Base-by-base conservation (phyloP, 2,888 invertebrate species). In the Serrognathus titanus region DNA sequence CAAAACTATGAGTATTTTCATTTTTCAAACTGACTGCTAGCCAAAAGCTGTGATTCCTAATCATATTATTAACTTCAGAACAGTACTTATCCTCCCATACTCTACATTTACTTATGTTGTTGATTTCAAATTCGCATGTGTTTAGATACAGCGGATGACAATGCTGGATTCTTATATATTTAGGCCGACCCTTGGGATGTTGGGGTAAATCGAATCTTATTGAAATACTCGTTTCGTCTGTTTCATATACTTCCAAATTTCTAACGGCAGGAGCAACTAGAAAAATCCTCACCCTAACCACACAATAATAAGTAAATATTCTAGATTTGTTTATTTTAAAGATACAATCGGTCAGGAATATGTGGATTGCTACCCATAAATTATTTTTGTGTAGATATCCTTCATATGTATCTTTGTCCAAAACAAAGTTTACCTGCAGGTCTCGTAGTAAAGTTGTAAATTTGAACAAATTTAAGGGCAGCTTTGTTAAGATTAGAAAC, bases 181-280 rank as follows among this genome's bases (percentile, higher is more conserved):
- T 57, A 3, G 72, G 71, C 11, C 66, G 43, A 6, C 75, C 76
- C 31, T 59, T 58, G 13, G 65, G 48, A 48, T 63, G 61, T 12
- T 57, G 53, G 3, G 75, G 73, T 45, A 75, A 59, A 49, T 72
- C 69, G 62, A 69, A 76, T 20, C 76, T 63, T 31, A 76, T 55
- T 10, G 66, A 67, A 4, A 72, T 70, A 0, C 65, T 66, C 36
- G 67, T 61, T 38, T 61, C 51, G 48, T 69, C 70, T 3, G 70
- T 69, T n/a, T 74, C 66, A 58, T 75, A 76, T 9, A 73, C 53
- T 67, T 75, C 74, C 16, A 75, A 58, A 57, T 72, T 70, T 58
- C 63, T 55, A 1, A 73, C 68, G 16, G 64, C 43, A 20, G 69
- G 64, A 8, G 75, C 72, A 53, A 71, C 74, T 74, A 51, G 54